Percentiles rank a stretch among this genome's conserved stretches.
phyloP scores from a whole-genome alignment of 2,113 vertebrate species.

The Beaufortia kweichowensis region DNA sequence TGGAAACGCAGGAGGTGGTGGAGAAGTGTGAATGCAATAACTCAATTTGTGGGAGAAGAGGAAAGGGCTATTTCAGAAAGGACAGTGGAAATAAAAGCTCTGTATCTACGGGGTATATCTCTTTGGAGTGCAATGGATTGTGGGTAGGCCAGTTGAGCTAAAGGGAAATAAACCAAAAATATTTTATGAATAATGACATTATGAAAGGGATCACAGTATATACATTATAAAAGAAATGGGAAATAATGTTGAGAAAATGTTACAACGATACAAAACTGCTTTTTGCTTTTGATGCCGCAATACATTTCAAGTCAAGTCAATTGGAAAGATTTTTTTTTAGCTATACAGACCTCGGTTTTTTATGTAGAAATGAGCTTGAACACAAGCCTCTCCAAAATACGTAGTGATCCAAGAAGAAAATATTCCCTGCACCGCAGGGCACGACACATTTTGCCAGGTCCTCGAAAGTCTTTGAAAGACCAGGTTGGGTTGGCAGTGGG shows the following conservation, averaged over 20 bases:
- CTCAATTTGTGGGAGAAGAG: constrained; percentile 35
- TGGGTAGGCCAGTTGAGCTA: constrained; percentile 1
- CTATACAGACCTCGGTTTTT: no score
- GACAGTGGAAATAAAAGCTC: constrained; percentile 1
- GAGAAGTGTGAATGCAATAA: constrained; percentile 57
- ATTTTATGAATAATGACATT: not conserved
- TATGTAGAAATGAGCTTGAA: constrained; percentile 2
- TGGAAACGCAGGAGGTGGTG: constrained; percentile 49
- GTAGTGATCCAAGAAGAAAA: not conserved
- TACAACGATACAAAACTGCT: no score
- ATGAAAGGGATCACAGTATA: not conserved
- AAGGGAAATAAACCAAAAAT: not conserved
- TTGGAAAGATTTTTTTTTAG: no score
- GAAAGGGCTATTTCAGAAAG: constrained; percentile 40
- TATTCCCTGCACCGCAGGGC: not conserved
- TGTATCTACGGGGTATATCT: not conserved
- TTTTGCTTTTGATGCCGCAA: no score
- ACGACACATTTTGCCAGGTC: not conserved
- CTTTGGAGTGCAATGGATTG: constrained; percentile 6
- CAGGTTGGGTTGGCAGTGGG: not conserved
- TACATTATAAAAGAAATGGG: not conserved
- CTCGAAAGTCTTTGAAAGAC: not conserved
- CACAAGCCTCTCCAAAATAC: not conserved
- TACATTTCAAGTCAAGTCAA: no score
- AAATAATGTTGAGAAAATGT: not conserved